Evolutionary conservation across 2,888 invertebrate species (phyloP).

Genomic region (Phaedon cochleariae): DNA sequence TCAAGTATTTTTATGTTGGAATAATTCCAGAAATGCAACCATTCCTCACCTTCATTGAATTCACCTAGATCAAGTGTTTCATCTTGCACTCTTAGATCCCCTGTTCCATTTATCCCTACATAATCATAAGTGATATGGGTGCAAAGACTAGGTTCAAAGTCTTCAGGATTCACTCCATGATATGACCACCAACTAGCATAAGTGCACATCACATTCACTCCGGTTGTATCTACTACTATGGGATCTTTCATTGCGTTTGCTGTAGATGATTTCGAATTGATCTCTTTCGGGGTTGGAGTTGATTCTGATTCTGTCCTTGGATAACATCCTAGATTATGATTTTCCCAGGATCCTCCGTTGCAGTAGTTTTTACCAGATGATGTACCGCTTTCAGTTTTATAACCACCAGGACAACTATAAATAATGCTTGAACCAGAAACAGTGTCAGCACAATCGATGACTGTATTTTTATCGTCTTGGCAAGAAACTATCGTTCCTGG

Average conservation of each 20-base stretch:
- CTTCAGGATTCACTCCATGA: slow-evolving; percentile 38
- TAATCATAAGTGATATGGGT: slow-evolving; percentile 46
- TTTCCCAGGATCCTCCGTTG: slow-evolving; percentile 12
- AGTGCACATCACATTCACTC: slow-evolving; percentile 43
- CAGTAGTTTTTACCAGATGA: not conserved
- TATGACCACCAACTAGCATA: slow-evolving; percentile 46
- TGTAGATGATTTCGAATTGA: not conserved
- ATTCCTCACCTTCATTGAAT: slow-evolving; percentile 33
- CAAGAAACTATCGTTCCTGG: slow-evolving; percentile 2
- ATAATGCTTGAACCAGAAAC: slow-evolving; percentile 6
- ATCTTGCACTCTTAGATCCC: slow-evolving; percentile 42
- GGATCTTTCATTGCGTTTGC: not conserved
- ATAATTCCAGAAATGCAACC: too few relatives aligned
- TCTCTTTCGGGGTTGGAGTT: not conserved
- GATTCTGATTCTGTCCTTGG: not conserved
- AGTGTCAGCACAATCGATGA: not conserved
- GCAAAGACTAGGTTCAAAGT: slow-evolving; percentile 44
- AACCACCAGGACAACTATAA: slow-evolving; percentile 11
- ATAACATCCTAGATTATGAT: not conserved
- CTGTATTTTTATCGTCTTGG: not conserved
- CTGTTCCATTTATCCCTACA: slow-evolving; percentile 40
- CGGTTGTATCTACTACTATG: not conserved
- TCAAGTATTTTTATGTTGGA: too few relatives aligned
- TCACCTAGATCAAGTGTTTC: slow-evolving; percentile 33
- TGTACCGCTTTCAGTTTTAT: not conserved